phyloP scores from a whole-genome alignment of 1,140 invertebrate genomes.

The Zaprionus taronus region DNA sequence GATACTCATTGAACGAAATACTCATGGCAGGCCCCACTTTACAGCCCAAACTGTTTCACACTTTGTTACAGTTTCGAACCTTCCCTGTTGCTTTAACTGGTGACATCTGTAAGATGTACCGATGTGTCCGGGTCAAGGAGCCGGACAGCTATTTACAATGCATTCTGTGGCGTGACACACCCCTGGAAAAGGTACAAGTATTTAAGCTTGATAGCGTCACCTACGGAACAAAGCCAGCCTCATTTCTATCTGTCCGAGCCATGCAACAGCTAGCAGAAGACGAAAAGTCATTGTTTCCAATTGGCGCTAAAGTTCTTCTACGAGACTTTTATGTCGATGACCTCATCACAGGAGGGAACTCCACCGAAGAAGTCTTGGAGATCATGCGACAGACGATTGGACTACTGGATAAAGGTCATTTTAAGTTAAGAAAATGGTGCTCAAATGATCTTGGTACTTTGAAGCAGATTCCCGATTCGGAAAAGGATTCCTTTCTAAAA shows the following conservation, averaged over 20 bases:
- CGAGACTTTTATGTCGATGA: slow-evolving; percentile 84
- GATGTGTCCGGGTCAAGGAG: too few species aligned
- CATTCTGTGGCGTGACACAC: too few species aligned
- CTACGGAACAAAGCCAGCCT: slow-evolving; percentile 59
- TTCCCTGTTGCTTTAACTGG: too few species aligned
- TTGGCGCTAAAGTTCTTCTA: slow-evolving; percentile 9
- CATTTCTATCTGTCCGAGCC: slow-evolving; percentile 62
- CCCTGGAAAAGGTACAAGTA: too few species aligned
- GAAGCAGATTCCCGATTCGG: too few species aligned
- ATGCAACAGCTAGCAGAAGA: slow-evolving; percentile 53
- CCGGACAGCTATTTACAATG: too few species aligned
- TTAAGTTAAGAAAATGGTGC: slow-evolving; percentile 13
- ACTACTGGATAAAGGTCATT: neutral
- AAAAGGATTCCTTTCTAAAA: too few species aligned
- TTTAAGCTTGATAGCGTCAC: slow-evolving; percentile 66
- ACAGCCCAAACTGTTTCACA: too few species aligned
- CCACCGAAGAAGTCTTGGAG: slow-evolving; percentile 40
- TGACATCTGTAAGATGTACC: too few species aligned
- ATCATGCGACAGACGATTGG: slow-evolving; percentile 14
- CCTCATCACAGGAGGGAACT: slow-evolving; percentile 64
- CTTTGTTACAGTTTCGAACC: too few species aligned
- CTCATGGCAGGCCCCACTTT: too few species aligned
- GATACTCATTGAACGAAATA: too few species aligned
- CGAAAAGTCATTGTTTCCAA: neutral
- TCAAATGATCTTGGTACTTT: slow-evolving; percentile 14